Evolutionary conservation across 2,113 vertebrate genomes (phyloP), one percentile per base, ranked within the genome.

Genomic region (Polyodon spathula): DNA sequence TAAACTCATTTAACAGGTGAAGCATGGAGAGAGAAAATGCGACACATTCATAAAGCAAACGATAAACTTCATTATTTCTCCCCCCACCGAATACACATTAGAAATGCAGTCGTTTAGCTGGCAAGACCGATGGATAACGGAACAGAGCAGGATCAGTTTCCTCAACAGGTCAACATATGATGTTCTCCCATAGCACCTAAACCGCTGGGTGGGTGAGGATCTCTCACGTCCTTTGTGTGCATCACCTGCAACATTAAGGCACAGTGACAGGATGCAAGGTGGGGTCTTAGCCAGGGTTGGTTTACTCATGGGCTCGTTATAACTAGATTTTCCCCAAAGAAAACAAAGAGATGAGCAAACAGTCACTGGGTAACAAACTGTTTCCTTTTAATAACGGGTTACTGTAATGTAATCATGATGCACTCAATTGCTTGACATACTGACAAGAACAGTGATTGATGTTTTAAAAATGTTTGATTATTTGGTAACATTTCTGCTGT

Each of bases 1-100:
- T 40, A 41, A 58, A 40, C 38, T 12, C 16, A 10, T 58, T 58
- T 15, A 14, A 37, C n/a, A 16, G 14, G 4, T 16, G 40, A 6
- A 46, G 37, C 27, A 60, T 48, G 46, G 17, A 46, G 15, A 46
- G 38, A 37, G 11, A 37, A 42, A 37, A 44, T 60, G 37, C 14
- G 43, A 11, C 50, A 54, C 48, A 54, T 61, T 50, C 60, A 54
- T 17, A 60, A 53, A 41, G 37, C 17, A 17, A 16, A 15, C n/a
- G 3, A 2, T 27, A 27, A 27, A 27, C 27, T 27, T 27, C 27
- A 27, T 27, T 27, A 27, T 27, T 27, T 27, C 3, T 27, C 3
- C 27, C 27, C 12, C 65, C 58, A 54, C 9, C 50, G 56, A 11
- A 27, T 27, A 3, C 27, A 27, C 27, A 10, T 50, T 11, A 10